Base-by-base conservation (phyloP, 2,888 invertebrate genomes). In the Poecilus cupreus region DNA sequence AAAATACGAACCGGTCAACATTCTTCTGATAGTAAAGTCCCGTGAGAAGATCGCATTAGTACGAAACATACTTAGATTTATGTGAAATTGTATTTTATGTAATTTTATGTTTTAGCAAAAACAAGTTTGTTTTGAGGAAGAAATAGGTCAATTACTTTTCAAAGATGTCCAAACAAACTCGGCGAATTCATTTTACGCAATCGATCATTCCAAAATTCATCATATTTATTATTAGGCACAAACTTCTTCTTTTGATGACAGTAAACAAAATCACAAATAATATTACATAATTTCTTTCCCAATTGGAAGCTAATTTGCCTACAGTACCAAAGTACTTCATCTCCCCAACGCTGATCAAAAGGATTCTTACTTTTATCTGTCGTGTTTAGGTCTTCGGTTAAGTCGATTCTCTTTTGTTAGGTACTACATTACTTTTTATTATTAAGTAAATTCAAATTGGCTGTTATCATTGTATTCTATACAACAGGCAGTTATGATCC, bases 111-210 rank as follows among this genome's bases (percentile, higher is more conserved):
- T 68, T 37, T 39, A 37, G 64, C 37, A 68, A 68, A 68, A 68
- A 68, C 64, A 68, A 68, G 64, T 68, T 68, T 68, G 64, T 68
- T 68, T 68, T 68, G 64, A 60, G 37, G 60, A 32, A 68, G 64
- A 68, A 68, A 20, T 68, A 32, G 64, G 64, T 68, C 64, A 68
- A 68, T 68, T 68, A 68, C 64, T 68, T 32, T 68, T 68, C 64
- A 32, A 68, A 68, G 37, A 68, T 68, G 64, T 68, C 64, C 37
- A 68, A 68, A 68, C 18, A 68, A 68, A 68, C 64, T 68, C 37
- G 13, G 26, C 26, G 60, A 60, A 68, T 68, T 51, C 5, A 13
- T 37, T 68, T 68, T 68, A 6, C 18, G 64, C 20, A 68, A 68
- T 37, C 13, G 6, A 16, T 39, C 37, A 68, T 32, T 32, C 51